These are phyloP conservation scores for Bombus impatiens DNA, from an alignment of 1,140 invertebrate species.

Conservation along the genomic window DNA sequence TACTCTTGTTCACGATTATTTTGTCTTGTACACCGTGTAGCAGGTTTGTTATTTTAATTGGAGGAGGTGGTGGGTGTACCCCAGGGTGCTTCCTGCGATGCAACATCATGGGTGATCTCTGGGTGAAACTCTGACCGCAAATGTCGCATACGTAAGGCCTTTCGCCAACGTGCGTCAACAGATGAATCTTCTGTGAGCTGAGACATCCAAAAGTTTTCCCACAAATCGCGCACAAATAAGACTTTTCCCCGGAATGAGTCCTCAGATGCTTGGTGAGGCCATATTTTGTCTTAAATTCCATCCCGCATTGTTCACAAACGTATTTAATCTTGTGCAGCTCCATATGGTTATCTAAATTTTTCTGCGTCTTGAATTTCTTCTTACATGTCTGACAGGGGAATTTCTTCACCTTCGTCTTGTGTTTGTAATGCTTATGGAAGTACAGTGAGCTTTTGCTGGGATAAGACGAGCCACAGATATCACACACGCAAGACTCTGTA, in stretches of 20 bases:
- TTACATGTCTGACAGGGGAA: constrained; percentile 82
- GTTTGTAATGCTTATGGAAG: constrained; percentile 79
- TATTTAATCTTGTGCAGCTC: constrained; percentile 82
- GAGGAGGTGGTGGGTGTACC: constrained; percentile 76
- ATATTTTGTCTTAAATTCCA: constrained; percentile 85
- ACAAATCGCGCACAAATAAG: constrained; percentile 85
- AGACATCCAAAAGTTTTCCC: constrained; percentile 84
- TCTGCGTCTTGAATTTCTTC: constrained; percentile 80
- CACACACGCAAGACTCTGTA: constrained; percentile 79
- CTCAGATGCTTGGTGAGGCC: constrained; percentile 85
- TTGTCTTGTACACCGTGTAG: constrained; percentile 76
- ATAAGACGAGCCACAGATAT: constrained; percentile 85
- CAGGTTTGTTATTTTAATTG: constrained; percentile 77
- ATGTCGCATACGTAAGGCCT: constrained; percentile 83
- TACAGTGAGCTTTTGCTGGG: constrained; percentile 76
- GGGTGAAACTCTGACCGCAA: constrained; percentile 81
- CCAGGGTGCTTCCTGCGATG: constrained; percentile 84
- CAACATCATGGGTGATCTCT: constrained; percentile 80
- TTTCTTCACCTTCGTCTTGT: constrained; percentile 80
- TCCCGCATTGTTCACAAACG: constrained; percentile 84
- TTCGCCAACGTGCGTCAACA: constrained; percentile 81
- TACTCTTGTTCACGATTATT: constrained; percentile 72
- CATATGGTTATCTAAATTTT: constrained; percentile 78
- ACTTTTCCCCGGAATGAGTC: constrained; percentile 87
- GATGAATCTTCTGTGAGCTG: constrained; percentile 80